Evolutionary conservation across 2,797 vertebrate species (phyloP).

Genomic region (Enteromius fasciolatus): DNA sequence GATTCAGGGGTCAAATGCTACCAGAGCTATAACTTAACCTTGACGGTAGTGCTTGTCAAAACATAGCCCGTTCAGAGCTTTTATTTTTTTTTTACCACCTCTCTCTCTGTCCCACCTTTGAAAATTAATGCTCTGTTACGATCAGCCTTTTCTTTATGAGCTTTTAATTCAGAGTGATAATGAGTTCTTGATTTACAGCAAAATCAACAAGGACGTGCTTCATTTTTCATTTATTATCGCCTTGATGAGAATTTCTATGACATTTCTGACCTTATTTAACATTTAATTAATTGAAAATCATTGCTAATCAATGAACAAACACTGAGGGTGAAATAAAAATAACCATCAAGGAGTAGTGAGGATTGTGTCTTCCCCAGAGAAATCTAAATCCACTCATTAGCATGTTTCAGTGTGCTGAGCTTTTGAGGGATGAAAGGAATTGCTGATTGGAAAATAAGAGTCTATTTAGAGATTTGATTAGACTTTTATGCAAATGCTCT

Average conservation of each 20-base stretch:
- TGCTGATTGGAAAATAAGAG: conserved; percentile 44
- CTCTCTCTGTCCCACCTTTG: neutral
- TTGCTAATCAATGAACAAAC: conserved; percentile 34
- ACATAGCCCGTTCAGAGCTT: neutral
- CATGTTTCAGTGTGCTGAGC: conserved; percentile 36
- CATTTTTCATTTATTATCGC: conserved; percentile 8
- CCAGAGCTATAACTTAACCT: conserved; percentile 27
- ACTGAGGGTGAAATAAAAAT: conserved; percentile 34
- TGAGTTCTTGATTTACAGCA: conserved; percentile 27
- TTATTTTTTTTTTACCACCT: neutral
- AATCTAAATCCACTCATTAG: conserved; percentile 44
- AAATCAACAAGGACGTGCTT: neutral
- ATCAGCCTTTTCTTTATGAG: conserved; percentile 20
- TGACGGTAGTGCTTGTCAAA: neutral
- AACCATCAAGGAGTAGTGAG: conserved; percentile 5
- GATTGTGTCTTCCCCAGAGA: conserved; percentile 19
- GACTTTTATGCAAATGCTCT: conserved; percentile 30
- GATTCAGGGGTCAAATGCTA: conserved; percentile 19
- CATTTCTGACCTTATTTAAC: conserved; percentile 1
- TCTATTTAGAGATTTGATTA: conserved; percentile 43
- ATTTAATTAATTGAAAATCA: conserved; percentile 19
- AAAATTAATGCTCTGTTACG: neutral
- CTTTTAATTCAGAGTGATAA: conserved; percentile 9
- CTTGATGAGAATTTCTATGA: conserved; percentile 13
- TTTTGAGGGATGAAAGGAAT: conserved; percentile 40